Conservation (phyloP, 2,113 vertebrate species). For the Anseranas semipalmata region DNA sequence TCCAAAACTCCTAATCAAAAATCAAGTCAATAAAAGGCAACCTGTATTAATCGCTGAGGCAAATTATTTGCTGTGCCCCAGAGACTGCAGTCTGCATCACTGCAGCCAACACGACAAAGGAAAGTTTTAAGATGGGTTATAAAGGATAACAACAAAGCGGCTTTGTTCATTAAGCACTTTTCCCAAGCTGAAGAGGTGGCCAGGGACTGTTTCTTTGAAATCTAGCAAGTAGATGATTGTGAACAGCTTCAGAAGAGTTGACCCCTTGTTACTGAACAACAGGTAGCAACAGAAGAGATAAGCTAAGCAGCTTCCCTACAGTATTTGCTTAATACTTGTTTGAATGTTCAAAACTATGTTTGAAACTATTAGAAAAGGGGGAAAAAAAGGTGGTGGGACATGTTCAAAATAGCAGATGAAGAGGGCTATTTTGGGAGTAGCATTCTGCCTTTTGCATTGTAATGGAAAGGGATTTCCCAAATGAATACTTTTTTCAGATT, state of each 20-base stretch:
- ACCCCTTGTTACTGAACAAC: not conserved
- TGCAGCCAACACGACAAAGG: not conserved
- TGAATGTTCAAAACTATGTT: not conserved
- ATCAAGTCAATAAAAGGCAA: not conserved
- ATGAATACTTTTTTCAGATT: not conserved
- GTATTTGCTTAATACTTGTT: not conserved
- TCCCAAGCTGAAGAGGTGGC: not conserved
- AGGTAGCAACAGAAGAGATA: not conserved
- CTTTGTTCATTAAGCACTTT: slow-evolving; percentile 16
- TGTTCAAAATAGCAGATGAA: not conserved
- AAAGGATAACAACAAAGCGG: not conserved
- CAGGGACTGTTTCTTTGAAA: slow-evolving; percentile 20
- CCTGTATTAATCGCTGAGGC: not conserved
- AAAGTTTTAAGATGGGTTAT: slow-evolving; percentile 2
- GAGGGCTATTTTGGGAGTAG: not conserved
- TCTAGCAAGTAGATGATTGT: not conserved
- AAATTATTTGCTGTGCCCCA: not conserved
- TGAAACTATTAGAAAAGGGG: not conserved
- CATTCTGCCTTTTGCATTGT: not conserved
- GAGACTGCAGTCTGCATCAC: not conserved
- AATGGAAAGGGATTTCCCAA: not conserved
- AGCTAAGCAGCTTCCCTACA: not conserved
- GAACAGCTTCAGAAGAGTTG: slow-evolving; percentile 7
- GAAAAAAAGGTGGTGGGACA: not conserved
- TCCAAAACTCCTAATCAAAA: not conserved